These are phyloP conservation scores for Entomobrya multifasciata DNA, from an alignment of 2,888 invertebrate genomes.

Conservation along the genomic window DNA sequence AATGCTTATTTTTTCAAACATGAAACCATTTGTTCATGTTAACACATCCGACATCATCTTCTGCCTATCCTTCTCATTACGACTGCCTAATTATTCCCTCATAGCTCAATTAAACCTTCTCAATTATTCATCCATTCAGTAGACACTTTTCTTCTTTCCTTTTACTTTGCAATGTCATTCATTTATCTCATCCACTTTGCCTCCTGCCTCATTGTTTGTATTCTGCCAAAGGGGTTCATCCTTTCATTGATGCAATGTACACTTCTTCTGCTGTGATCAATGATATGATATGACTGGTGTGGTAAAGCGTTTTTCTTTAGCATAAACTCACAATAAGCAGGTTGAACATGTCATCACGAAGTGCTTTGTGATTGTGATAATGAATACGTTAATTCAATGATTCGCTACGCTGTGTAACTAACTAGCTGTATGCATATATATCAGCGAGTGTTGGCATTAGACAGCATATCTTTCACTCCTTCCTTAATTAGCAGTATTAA, in stretches of 20 bases:
- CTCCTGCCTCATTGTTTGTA: slow-evolving; percentile 4
- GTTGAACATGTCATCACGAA: too few relatives aligned
- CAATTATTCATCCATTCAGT: slow-evolving; percentile 39
- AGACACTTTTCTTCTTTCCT: too few relatives aligned
- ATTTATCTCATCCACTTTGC: background rate
- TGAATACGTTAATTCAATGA: too few relatives aligned
- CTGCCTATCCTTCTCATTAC: slow-evolving; percentile 20
- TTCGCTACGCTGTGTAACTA: too few relatives aligned
- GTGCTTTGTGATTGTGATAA: too few relatives aligned
- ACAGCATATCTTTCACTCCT: background rate
- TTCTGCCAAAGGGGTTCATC: slow-evolving; percentile 25
- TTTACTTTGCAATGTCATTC: background rate
- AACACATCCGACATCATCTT: background rate
- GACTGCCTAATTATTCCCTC: slow-evolving; percentile 50
- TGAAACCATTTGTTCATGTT: background rate
- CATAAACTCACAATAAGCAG: too few relatives aligned
- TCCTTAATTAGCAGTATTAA: slow-evolving; percentile 52
- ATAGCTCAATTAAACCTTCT: slow-evolving; percentile 58
- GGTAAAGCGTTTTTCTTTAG: background rate
- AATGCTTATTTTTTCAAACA: too few relatives aligned
- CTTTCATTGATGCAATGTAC: too few relatives aligned
- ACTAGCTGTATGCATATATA: too few relatives aligned
- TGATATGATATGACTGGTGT: background rate
- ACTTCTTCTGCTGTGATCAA: slow-evolving; percentile 8
- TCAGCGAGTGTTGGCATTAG: too few relatives aligned